Evolutionary conservation across 2,113 vertebrate genomes (phyloP), one percentile per base, ranked within the genome.

Genomic region (Nothobranchius kuhntae): DNA sequence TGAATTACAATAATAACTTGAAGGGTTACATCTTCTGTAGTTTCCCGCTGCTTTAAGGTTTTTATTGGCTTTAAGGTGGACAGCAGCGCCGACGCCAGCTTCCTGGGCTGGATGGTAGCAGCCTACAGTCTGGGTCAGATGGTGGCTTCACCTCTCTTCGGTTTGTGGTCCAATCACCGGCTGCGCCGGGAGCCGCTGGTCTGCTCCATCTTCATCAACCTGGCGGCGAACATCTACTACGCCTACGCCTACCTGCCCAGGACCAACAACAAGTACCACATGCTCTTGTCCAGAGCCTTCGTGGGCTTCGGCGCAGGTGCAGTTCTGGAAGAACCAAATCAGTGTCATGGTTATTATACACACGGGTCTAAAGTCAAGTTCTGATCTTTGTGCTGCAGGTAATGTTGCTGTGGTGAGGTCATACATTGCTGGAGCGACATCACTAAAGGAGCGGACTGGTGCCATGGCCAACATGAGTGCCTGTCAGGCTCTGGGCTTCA

Each of bases 391-490:
- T 40, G 17, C 1, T 2, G 7, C 73, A 99, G 98, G 98, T 84
- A 99, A 98, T 1, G 95, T 96, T 30, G 98, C 98, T 1, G 96
- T 98, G 36, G 92, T 95, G 80, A 90, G 97, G 65, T 95, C 97
- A 0, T 99, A 96, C 50, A 95, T 97, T 48, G 94, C 96, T 0
- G 96, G 95, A 66, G 96, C 98, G 2, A 99, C 98, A 13, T 98
- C 96, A 2, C 91, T 99, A 64, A 93, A 78, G 0, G 98, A 99
- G 86, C 94, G 98, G 90, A 98, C 93, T 0, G 75, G 92, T 58
- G 93, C 96, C 21, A 99, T 99, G 97, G 97, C 98, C 0, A 98
- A 98, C 73, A 96, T 95, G 86, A 98, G 97, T 61, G 96, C 95
- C 61, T 96, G 93, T 63, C 98, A 99, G 89, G 98, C 98, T 6